phyloP scores from a whole-genome alignment of 2,113 vertebrate species.

The Aldabrachelys gigantea region DNA sequence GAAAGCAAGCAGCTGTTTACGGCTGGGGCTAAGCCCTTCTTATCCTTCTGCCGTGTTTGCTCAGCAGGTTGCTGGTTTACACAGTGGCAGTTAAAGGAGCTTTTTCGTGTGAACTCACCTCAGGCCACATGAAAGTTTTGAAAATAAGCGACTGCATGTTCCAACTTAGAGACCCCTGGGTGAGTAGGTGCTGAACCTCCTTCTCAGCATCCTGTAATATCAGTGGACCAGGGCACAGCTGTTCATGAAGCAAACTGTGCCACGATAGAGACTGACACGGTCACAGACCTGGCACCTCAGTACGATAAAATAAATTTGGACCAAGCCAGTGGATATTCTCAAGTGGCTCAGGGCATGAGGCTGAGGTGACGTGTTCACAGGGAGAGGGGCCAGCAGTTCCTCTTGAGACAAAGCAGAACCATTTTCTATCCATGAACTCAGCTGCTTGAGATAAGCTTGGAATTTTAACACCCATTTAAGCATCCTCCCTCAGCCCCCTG shows the following conservation, averaged over 20 bases:
- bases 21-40: fast-evolving
- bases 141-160: background rate
- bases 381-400: background rate
- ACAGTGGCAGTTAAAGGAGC: background rate
- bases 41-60: background rate
- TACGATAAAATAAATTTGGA: fast-evolving
- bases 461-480: constrained; percentile 25
- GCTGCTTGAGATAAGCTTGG: constrained; percentile 60
- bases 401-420: constrained; percentile 49
- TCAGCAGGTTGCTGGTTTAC: background rate
- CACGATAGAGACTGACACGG: fast-evolving
- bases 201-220: background rate
- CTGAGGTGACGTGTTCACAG: background rate
- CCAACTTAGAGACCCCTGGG: background rate
- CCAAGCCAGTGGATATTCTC: background rate
- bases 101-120: background rate
- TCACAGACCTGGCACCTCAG: background rate
- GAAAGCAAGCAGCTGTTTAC: background rate
- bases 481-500: background rate
- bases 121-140: background rate
- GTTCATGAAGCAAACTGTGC: background rate
- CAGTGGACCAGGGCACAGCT: background rate
- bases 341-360: background rate
- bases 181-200: background rate
- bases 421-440: constrained; percentile 47